These are phyloP conservation scores for Antennarius maculatus DNA, from an alignment of 2,797 vertebrate genomes.

Conservation along the genomic window DNA sequence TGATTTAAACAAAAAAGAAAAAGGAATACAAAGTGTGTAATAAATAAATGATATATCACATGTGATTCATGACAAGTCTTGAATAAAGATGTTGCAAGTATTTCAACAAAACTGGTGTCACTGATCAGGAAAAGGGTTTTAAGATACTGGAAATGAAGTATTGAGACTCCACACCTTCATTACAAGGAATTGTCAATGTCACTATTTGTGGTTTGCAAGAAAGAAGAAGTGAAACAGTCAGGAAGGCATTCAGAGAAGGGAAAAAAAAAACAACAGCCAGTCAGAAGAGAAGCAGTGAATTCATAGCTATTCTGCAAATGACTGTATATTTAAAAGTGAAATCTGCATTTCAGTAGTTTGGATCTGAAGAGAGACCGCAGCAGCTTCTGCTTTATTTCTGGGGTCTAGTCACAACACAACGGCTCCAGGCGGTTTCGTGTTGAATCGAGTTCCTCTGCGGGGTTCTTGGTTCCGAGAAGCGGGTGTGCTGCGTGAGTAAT, in stretches of 20 bases:
- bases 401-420: conserved; percentile 52
- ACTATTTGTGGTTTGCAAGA: conserved; percentile 69
- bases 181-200: conserved; percentile 63
- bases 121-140: not conserved
- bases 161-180: conserved; percentile 30
- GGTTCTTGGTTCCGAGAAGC: conserved; percentile 84
- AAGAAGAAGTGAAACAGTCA: conserved; percentile 79
- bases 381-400: conserved; percentile 52
- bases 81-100: not conserved
- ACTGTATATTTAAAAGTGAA: conserved; percentile 40
- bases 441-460: conserved; percentile 85
- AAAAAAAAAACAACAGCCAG: conserved; percentile 45
- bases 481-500: conserved; percentile 81
- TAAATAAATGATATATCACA: too few species aligned
- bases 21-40: not conserved
- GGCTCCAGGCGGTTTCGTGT: conserved; percentile 80
- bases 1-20: conserved; percentile 52
- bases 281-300: conserved; percentile 21
- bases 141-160: conserved; percentile 7
- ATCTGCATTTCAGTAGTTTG: conserved; percentile 37
- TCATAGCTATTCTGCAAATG: not conserved
- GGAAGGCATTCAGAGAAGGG: conserved; percentile 49
- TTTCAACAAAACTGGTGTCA: conserved; percentile 9
- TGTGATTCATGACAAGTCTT: too few species aligned
- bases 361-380: conserved; percentile 34